These are phyloP conservation scores for Desmodus rotundus DNA, from an alignment of 2,113 vertebrate genomes.

Conservation along the genomic window DNA sequence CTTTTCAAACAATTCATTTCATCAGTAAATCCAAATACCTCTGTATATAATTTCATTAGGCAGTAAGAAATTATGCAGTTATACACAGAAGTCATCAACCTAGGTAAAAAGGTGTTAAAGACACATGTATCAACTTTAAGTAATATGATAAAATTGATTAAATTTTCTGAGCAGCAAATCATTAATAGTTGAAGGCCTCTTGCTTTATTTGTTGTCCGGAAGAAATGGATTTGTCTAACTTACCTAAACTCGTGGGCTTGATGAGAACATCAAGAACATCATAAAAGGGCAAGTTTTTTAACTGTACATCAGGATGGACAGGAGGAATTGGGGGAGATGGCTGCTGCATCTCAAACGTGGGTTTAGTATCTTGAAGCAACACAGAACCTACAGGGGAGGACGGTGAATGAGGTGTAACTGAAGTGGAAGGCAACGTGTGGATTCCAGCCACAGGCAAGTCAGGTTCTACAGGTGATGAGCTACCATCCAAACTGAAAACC, in stretches of 20 bases:
- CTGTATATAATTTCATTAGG: not conserved
- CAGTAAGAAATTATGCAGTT: not conserved
- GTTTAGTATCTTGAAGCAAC: constrained; percentile 82
- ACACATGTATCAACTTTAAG: not conserved
- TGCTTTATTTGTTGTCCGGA: not conserved
- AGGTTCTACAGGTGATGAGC: constrained; percentile 76
- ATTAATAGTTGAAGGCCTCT: not conserved
- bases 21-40: constrained; percentile 21
- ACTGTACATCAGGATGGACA: constrained; percentile 95
- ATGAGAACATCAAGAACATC: constrained; percentile 96
- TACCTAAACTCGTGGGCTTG: constrained; percentile 97
- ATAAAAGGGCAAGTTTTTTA: constrained; percentile 95
- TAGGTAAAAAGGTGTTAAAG: not conserved
- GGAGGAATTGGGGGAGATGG: constrained; percentile 89
- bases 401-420: constrained; percentile 78
- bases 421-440: constrained; percentile 80
- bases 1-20: constrained; percentile 7
- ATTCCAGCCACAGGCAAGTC: constrained; percentile 80
- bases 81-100: not conserved
- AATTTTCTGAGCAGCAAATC: constrained; percentile 9
- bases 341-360: constrained; percentile 94
- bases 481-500: constrained; percentile 78
- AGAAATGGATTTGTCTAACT: constrained; percentile 66
- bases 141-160: not conserved
- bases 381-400: constrained; percentile 81